Percentiles rank a stretch among this genome's conserved stretches.
Evolutionary conservation across 2,113 vertebrate genomes (phyloP).

Genomic region (Pogonocichla stellata): DNA sequence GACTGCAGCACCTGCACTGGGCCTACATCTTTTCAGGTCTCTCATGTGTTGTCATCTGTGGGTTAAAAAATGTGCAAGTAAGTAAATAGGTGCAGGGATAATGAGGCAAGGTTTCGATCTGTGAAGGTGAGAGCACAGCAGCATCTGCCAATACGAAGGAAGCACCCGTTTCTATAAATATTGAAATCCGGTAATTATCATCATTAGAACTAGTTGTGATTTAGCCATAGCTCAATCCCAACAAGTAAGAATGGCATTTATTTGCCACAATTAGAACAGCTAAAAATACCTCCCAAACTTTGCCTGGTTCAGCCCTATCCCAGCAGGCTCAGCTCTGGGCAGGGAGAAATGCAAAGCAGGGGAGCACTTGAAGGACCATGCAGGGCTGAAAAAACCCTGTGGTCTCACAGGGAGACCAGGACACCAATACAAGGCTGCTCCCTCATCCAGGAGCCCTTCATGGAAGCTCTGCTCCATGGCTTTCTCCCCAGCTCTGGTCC

Average conservation of each 20-base stretch:
- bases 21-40: background rate
- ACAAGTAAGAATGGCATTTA: constrained; percentile 56
- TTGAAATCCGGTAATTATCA: constrained; percentile 71
- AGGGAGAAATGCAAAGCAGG: background rate
- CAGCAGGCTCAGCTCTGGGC: background rate
- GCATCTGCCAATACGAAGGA: constrained; percentile 47
- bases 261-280: constrained; percentile 61
- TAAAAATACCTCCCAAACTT: constrained; percentile 60
- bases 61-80: constrained; percentile 50
- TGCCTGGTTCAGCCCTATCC: background rate
- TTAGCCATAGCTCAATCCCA: constrained; percentile 57
- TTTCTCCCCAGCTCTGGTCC: background rate
- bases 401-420: background rate
- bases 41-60: background rate
- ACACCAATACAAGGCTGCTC: background rate
- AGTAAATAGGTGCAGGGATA: constrained; percentile 39
- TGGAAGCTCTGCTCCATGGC: background rate
- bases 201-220: constrained; percentile 67
- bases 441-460: background rate
- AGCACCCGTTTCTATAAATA: constrained; percentile 70
- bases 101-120: constrained; percentile 39
- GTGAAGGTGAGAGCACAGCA: constrained; percentile 64
- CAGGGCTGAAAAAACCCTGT: rapidly evolving
- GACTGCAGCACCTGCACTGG: rapidly evolving
- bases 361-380: background rate